Evolutionary conservation across 2,113 vertebrate species (phyloP).

Genomic region (Podilymbus podiceps): DNA sequence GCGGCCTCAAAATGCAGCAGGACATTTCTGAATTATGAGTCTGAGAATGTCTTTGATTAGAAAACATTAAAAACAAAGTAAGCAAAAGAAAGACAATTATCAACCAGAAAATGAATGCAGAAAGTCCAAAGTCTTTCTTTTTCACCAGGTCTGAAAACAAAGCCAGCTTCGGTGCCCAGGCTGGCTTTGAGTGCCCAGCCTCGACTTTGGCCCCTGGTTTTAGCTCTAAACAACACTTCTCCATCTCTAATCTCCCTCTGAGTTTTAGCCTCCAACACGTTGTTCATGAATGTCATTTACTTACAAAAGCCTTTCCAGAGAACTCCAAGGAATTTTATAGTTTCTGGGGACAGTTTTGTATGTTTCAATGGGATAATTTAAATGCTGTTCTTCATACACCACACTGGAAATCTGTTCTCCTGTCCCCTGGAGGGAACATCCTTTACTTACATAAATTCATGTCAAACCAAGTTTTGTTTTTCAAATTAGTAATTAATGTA

Average conservation of each 20-base stretch:
- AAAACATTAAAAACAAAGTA: background rate
- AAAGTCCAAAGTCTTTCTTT: background rate
- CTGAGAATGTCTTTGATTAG: background rate
- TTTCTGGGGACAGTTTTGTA: background rate
- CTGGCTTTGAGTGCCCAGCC: background rate
- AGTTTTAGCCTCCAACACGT: background rate
- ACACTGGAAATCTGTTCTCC: background rate
- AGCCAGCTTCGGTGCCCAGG: background rate
- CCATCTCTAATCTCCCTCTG: background rate
- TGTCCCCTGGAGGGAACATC: background rate
- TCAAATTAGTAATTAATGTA: background rate
- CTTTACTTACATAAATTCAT: background rate
- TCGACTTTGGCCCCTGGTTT: background rate
- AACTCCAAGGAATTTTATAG: background rate
- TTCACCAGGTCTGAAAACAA: background rate
- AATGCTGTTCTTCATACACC: background rate
- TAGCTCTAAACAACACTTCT: background rate
- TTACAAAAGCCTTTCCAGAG: background rate
- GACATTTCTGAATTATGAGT: background rate
- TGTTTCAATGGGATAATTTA: background rate
- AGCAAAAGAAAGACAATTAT: background rate
- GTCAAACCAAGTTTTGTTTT: background rate
- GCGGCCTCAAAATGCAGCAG: background rate
- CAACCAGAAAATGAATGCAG: background rate
- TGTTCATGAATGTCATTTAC: fast-evolving